These are phyloP conservation scores for Megathymus violae DNA, from an alignment of 1,140 invertebrate species.

Conservation along the genomic window DNA sequence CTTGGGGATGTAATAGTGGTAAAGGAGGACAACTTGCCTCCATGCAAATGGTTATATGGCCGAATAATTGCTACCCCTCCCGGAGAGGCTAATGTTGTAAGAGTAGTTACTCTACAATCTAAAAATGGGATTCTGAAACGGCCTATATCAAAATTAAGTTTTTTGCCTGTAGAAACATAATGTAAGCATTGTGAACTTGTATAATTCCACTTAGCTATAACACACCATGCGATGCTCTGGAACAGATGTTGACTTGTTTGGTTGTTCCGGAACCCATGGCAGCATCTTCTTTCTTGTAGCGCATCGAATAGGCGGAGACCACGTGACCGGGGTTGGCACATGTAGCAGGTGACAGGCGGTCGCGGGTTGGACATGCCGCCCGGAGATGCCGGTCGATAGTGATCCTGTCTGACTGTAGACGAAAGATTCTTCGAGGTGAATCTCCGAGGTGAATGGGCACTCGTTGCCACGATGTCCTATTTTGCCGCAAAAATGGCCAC, in stretches of 20 bases:
- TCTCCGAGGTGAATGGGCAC: no score
- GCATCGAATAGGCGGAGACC: constrained; percentile 25
- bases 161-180: background rate
- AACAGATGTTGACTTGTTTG: constrained; percentile 6
- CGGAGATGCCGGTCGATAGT: no score
- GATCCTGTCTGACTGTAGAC: no score
- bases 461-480: no score
- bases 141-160: background rate
- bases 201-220: constrained; percentile 11
- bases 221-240: background rate
- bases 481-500: no score
- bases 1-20: background rate
- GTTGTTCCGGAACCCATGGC: background rate
- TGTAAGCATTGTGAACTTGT: no score
- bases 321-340: constrained; percentile 23
- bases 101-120: no score
- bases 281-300: constrained; percentile 27
- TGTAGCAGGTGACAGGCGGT: no score
- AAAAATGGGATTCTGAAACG: background rate
- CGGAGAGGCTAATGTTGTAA: no score
- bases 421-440: no score
- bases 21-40: constrained; percentile 22
- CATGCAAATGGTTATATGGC: background rate
- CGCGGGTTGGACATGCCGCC: no score
- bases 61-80: no score